phyloP scores from a whole-genome alignment of 1,140 invertebrate genomes.

The Copidosoma floridanum region DNA sequence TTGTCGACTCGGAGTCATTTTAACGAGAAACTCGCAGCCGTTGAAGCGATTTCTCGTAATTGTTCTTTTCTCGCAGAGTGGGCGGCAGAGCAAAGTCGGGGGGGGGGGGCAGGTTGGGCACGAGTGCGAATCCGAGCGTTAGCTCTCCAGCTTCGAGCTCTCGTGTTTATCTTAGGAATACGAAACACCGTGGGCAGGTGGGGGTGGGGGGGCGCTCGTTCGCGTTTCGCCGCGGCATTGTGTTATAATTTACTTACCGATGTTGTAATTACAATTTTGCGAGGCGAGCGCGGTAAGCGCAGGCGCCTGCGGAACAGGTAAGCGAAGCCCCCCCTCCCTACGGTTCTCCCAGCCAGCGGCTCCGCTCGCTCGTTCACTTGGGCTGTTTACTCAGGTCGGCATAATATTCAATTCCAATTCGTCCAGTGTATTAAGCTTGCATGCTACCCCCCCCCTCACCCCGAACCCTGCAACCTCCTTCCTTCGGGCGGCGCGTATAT shows the following conservation, averaged over 20 bases:
- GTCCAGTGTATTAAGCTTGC: conserved; percentile 47
- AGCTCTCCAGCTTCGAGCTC: not conserved
- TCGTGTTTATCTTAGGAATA: conserved; percentile 56
- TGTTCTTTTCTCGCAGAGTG: too few relatives aligned
- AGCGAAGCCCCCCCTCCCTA: conserved; percentile 27
- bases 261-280: conserved; percentile 57
- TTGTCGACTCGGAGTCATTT: too few relatives aligned
- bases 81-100: too few relatives aligned
- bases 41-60: too few relatives aligned
- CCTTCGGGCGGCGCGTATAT: conserved; percentile 1
- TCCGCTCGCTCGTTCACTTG: conserved; percentile 24
- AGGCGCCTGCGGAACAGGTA: conserved; percentile 18
- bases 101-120: not conserved
- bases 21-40: too few relatives aligned
- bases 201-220: conserved; percentile 1
- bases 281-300: conserved; percentile 27
- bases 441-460: too few relatives aligned
- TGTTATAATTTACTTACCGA: conserved; percentile 58
- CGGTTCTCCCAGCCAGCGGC: not conserved
- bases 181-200: conserved; percentile 42
- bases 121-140: conserved; percentile 16
- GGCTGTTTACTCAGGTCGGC: conserved; percentile 50
- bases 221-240: conserved; percentile 42
- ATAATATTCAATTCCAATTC: conserved; percentile 57
- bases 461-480: too few relatives aligned